Evolutionary conservation across 2,888 invertebrate genomes (phyloP), one percentile per base, ranked within the genome.

Genomic region (Plebejus anna): DNA sequence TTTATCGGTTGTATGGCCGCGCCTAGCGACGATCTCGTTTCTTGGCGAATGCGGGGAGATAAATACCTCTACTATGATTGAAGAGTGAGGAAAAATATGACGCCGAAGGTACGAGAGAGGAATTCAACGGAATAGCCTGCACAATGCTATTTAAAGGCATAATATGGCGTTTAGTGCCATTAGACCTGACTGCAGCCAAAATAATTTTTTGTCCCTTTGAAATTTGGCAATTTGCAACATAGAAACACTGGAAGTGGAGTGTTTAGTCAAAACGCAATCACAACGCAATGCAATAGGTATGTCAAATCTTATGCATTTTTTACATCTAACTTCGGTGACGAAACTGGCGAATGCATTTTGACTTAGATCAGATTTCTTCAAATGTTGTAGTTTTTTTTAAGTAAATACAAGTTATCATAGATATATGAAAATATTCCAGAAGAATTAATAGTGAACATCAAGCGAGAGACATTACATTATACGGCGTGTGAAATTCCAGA

Each of bases 401-500:
- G 57, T 55, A 16, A 55, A 57, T 57, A 57, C 0, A 57, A 59
- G 22, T 59, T 59, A 59, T 7, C 59, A 59, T 9, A 59, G 59
- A 66, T 13, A 66, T 66, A 28, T 22, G 22, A 28, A 4, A 66
- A 66, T 66, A 66, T 66, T 66, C 32, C 32, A 66, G 36, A 66
- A 66, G 2, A 66, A 66, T 66, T 66, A 66, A 66, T 66, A 13
- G 66, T 1, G 66, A 13, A 32, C 78, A 77, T 75, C 70, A 78
- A 77, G 61, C 75, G 78, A 76, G 78, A 77, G 75, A 78, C 83
- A 87, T 88, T 88, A 89, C 85, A 90, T 85, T 32, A 32, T 84
- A 84, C 83, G 86, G 85, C 90, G 90, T 89, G 89, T 93, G 91
- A 93, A 90, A 93, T 92, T 91, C 91, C 92, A 94, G 85, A 83